phyloP scores from a whole-genome alignment of 2,888 invertebrate species.

The Heliothis peltigera region DNA sequence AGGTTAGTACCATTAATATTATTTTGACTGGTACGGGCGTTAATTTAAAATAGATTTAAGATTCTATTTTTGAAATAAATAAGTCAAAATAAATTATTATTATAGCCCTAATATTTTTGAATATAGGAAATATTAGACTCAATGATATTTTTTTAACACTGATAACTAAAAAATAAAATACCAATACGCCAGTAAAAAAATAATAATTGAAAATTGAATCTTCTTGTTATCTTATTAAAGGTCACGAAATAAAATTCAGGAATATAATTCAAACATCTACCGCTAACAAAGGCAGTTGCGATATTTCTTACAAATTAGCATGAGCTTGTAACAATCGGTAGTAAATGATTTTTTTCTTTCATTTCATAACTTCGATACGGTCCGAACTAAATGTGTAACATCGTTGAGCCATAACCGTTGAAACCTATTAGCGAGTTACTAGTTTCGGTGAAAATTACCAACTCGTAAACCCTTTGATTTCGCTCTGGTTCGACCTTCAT shows the following conservation, averaged over 20 bases:
- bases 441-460: constrained; percentile 41
- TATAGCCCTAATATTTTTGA: too few species aligned
- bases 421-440: constrained; percentile 73
- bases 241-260: constrained; percentile 20
- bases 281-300: constrained; percentile 73
- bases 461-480: constrained; percentile 17
- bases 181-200: neutral
- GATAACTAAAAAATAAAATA: too few species aligned
- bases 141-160: too few species aligned
- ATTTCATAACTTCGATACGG: constrained; percentile 83
- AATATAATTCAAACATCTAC: constrained; percentile 56
- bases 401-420: constrained; percentile 80
- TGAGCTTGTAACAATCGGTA: constrained; percentile 76
- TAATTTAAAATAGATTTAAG: too few species aligned
- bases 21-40: too few species aligned
- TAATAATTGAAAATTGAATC: neutral
- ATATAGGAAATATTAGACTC: too few species aligned
- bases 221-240: neutral
- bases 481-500: constrained; percentile 1
- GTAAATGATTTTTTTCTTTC: constrained; percentile 77
- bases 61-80: too few species aligned
- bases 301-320: constrained; percentile 78
- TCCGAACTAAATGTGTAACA: constrained; percentile 85
- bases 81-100: too few species aligned
- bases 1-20: too few species aligned